A percentile compares a stretch with the other conserved stretches of the same genome.
Evolutionary conservation across 2,888 invertebrate species (phyloP).

Genomic region (Bombylius major): DNA sequence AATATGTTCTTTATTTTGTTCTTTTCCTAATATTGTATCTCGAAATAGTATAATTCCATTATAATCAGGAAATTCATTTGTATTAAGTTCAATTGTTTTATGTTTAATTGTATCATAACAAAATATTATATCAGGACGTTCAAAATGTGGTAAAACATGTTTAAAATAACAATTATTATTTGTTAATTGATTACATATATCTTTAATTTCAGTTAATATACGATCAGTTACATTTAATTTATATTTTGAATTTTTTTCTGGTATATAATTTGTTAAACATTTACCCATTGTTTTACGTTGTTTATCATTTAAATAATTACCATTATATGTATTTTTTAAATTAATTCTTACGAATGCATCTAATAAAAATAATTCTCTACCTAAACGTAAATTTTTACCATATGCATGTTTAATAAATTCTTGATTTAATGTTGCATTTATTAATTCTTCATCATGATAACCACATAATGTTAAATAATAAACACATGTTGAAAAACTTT

Average conservation of each 20-base stretch:
- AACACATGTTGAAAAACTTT: constrained; percentile 47
- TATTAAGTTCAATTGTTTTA: constrained; percentile 38
- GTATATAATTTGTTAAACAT: constrained; percentile 46
- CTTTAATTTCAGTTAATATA: constrained; percentile 46
- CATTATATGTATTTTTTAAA: constrained; percentile 35
- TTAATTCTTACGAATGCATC: constrained; percentile 42
- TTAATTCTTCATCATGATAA: constrained; percentile 46
- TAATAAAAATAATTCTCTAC: constrained; percentile 49
- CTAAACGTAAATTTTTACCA: constrained; percentile 38
- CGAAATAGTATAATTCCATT: constrained; percentile 33
- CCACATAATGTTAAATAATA: constrained; percentile 46
- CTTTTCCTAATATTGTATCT: constrained; percentile 21
- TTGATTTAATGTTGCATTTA: constrained; percentile 43
- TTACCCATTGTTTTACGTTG: constrained; percentile 43
- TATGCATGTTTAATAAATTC: constrained; percentile 45
- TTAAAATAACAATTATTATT: constrained; percentile 34
- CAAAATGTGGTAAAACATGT: constrained; percentile 57
- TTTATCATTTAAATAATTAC: constrained; percentile 42
- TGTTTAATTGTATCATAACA: constrained; percentile 42
- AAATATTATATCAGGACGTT: constrained; percentile 49
- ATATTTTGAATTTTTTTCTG: constrained; percentile 39
- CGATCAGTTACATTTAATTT: constrained; percentile 44
- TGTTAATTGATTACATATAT: constrained; percentile 30
- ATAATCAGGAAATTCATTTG: constrained; percentile 38
- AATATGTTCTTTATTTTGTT: constrained; percentile 17